These are phyloP conservation scores for Aphyosemion australe DNA, from an alignment of 2,113 vertebrate genomes.

Conservation along the genomic window DNA sequence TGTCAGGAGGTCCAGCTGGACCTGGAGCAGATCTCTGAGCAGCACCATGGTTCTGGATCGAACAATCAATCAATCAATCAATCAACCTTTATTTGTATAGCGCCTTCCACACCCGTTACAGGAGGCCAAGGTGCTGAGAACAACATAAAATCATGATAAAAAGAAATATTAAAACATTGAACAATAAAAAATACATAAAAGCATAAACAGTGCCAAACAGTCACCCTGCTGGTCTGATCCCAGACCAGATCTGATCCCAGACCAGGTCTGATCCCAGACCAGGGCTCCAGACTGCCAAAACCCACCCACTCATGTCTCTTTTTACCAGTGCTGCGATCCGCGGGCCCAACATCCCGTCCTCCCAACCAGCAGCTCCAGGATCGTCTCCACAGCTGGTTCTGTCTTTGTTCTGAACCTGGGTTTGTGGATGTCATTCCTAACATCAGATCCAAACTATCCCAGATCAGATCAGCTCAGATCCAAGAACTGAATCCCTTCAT, in stretches of 20 bases:
- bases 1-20: not conserved
- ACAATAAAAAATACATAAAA: too few relatives aligned
- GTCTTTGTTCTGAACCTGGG: too few relatives aligned
- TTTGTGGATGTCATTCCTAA: too few relatives aligned
- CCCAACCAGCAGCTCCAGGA: not conserved
- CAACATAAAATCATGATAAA: too few relatives aligned
- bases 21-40: not conserved
- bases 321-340: constrained; percentile 26
- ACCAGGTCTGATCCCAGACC: not conserved
- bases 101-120: too few relatives aligned
- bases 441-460: too few relatives aligned
- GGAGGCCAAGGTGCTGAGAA: too few relatives aligned
- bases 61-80: too few relatives aligned
- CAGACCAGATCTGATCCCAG: constrained; percentile 13
- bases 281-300: constrained; percentile 41
- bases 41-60: not conserved
- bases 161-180: too few relatives aligned
- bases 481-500: too few relatives aligned
- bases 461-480: too few relatives aligned
- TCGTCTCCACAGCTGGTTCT: not conserved
- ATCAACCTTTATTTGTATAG: too few relatives aligned
- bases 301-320: constrained; percentile 13
- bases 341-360: not conserved
- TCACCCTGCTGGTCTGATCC: constrained; percentile 31
- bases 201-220: constrained; percentile 76